Evolutionary conservation across 2,888 invertebrate species (phyloP), one percentile per base, ranked within the genome.

Genomic region (Eupithecia subfuscata): DNA sequence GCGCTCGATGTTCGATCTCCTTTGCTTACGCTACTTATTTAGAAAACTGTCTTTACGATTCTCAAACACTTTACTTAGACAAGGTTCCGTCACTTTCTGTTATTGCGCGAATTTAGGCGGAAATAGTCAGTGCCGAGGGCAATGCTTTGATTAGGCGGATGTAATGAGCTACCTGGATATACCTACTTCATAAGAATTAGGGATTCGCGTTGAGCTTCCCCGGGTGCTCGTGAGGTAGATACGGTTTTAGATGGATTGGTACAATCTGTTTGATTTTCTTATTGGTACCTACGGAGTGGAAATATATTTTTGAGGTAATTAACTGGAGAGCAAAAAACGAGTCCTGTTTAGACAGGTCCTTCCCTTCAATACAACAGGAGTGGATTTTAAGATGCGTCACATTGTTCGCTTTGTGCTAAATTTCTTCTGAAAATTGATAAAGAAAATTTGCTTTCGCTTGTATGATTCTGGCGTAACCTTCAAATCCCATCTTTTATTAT

Each of bases 141-240:
- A 71, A 69, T 63, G 72, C 71, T 75, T 70, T 75, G 70, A 75
- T 77, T 77, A 77, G 37, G 60, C 25, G 45, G 72, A 25, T 48
- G 64, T 76, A 73, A 75, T 72, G 69, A 72, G 72, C 34, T 64
- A 34, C 64, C 64, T 64, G 60, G 64, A 64, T 30, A 64, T 34
- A 64, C 12, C 18, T 45, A 34, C n/a, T 68, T 22, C 43, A 43
- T 68, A 40, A 37, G 67, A 67, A 68, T 68, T 22, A 68, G 22
- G 25, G 43, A 22, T 30, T 40, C 6, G 68, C 22, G 22, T 68
- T 68, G 7, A 25, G 12, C 65, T 12, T 67, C 65, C 43, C 68
- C 6, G 18, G 43, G 68, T 25, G 65, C 65, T 37, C 40, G 37
- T 67, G 43, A 68, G 43, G 43, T 16, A 14, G 67, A 43, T 22